These are phyloP conservation scores for Clistopyga incitator DNA, from an alignment of 2,888 invertebrate species.

Conservation along the genomic window DNA sequence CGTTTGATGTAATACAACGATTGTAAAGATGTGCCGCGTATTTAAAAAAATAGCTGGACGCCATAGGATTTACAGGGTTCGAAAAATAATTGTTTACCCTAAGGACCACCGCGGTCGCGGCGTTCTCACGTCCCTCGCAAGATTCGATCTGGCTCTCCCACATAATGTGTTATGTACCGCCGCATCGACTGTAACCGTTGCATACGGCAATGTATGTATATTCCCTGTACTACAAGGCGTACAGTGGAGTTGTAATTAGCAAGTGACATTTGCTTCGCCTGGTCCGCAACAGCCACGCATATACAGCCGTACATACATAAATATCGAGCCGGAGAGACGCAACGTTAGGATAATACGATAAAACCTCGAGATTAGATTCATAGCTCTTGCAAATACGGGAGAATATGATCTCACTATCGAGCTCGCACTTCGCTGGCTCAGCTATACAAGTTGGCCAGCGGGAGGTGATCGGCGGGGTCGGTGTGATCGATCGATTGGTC, in stretches of 20 bases:
- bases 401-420: conserved; percentile 60
- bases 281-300: conserved; percentile 35
- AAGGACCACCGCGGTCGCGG: conserved; percentile 67
- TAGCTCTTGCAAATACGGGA: conserved; percentile 31
- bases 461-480: conserved; percentile 60
- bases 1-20: background rate
- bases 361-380: conserved; percentile 59
- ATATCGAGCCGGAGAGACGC: conserved; percentile 33
- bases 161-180: conserved; percentile 54
- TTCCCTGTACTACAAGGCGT: conserved; percentile 30
- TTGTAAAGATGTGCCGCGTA: background rate
- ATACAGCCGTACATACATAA: conserved; percentile 40
- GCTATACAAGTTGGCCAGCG: conserved; percentile 34
- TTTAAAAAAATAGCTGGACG: background rate
- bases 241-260: conserved; percentile 64
- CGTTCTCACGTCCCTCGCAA: conserved; percentile 67
- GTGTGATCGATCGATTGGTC: conserved; percentile 68
- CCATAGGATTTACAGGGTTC: background rate
- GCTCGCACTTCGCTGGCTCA: conserved; percentile 34
- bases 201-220: background rate
- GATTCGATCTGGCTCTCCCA: conserved; percentile 67
- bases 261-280: conserved; percentile 66
- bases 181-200: conserved; percentile 8
- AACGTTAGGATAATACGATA: conserved; percentile 57
- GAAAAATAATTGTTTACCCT: conserved; percentile 47